Evolutionary conservation across 2,113 vertebrate genomes (phyloP).

Genomic region (Bungarus multicinctus): DNA sequence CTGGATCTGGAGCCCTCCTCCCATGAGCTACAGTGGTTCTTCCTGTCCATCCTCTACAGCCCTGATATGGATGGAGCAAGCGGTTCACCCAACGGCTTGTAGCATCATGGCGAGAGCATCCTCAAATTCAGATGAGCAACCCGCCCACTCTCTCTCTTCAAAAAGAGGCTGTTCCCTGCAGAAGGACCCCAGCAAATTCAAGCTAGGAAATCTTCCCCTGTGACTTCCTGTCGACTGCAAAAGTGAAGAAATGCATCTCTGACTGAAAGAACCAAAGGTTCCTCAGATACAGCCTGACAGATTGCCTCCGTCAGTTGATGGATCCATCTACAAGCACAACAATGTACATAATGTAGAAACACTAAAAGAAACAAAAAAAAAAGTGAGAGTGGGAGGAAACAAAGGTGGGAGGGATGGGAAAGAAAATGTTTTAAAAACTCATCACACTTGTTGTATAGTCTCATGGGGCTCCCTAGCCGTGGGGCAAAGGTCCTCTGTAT

Average conservation of each 20-base stretch:
- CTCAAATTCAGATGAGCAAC: neutral
- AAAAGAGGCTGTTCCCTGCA: neutral
- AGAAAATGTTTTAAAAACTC: slow-evolving; percentile 40
- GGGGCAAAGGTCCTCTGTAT: neutral
- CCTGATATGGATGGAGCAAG: neutral
- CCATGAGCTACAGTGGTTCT: neutral
- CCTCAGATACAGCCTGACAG: neutral
- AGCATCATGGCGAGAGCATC: neutral
- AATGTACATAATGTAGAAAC: slow-evolving; percentile 64
- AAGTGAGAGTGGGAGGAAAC: neutral
- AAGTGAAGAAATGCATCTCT: neutral
- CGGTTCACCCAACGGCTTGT: neutral
- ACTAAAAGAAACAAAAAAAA: slow-evolving; percentile 30
- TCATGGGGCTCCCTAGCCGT: neutral
- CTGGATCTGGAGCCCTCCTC: neutral
- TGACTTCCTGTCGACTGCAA: neutral
- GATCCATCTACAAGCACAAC: slow-evolving; percentile 62
- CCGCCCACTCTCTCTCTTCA: neutral
- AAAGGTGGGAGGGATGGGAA: neutral
- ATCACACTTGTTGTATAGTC: slow-evolving; percentile 23
- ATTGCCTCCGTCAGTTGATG: neutral
- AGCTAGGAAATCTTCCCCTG: neutral
- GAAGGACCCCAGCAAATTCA: neutral
- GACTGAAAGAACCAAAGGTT: neutral
- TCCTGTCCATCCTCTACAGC: neutral